Conservation (phyloP, 2,113 vertebrate species). For the Odobenus rosmarus region DNA sequence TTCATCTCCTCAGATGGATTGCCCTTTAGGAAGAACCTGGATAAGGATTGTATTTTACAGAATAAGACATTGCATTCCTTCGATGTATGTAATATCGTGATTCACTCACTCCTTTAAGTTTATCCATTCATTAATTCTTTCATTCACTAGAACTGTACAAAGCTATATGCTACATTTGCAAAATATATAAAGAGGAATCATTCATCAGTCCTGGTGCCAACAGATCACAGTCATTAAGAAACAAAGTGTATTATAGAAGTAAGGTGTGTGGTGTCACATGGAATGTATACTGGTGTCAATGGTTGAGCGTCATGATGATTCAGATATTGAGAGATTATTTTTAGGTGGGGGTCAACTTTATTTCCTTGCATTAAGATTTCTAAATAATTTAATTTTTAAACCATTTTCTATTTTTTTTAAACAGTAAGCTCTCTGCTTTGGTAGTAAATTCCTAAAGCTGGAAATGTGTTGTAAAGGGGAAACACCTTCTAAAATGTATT, state of each 20-base stretch:
- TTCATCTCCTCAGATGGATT: not conserved
- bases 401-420: not conserved
- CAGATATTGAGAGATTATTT: not conserved
- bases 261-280: not conserved
- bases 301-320: not conserved
- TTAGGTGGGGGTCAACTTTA: not conserved
- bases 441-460: not conserved
- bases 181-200: not conserved
- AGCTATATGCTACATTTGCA: not conserved
- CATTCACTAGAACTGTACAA: not conserved
- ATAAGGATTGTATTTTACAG: not conserved
- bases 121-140: not conserved
- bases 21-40: not conserved
- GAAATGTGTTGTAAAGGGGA: not conserved
- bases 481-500: not conserved
- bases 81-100: not conserved
- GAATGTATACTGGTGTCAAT: not conserved
- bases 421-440: not conserved
- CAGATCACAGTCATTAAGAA: not conserved
- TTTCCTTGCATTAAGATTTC: not conserved
- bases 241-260: not conserved
- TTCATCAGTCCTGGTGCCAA: not conserved
- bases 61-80: not conserved
- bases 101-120: not conserved
- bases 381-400: not conserved